A percentile compares a stretch with the other conserved stretches of the same genome.
phyloP scores from a whole-genome alignment of 2,888 invertebrate genomes.

The Pollenia labialis region DNA sequence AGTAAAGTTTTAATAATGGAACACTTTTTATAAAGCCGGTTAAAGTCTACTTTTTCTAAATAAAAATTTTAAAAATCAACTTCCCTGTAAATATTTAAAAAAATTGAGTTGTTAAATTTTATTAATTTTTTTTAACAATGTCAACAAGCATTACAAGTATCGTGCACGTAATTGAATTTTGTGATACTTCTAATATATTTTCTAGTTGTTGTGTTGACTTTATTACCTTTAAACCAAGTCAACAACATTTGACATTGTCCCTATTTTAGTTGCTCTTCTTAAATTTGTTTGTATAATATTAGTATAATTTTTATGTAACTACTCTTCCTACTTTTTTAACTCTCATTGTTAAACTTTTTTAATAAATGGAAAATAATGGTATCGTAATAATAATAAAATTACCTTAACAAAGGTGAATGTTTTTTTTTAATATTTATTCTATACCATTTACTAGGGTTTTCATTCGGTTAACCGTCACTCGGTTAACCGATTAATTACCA shows the following conservation, averaged over 20 bases:
- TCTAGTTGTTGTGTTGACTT: background rate
- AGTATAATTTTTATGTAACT: background rate
- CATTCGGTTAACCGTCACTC: too few species aligned
- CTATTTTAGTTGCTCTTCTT: background rate
- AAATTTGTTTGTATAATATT: background rate
- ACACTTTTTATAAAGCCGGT: too few species aligned
- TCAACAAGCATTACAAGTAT: background rate
- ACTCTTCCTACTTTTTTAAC: background rate
- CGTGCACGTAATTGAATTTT: conserved; percentile 38
- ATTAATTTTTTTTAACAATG: conserved; percentile 10
- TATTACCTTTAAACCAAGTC: conserved; percentile 13
- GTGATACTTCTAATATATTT: background rate
- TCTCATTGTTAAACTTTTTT: conserved; percentile 30
- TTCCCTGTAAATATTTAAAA: background rate
- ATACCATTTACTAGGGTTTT: too few species aligned
- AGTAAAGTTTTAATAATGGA: too few species aligned
- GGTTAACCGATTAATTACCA: too few species aligned
- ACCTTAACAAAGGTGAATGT: conserved; percentile 30
- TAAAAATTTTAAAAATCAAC: background rate
- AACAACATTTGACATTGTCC: conserved; percentile 55
- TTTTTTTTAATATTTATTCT: too few species aligned
- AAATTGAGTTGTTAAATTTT: conserved; percentile 18
- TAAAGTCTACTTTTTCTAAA: too few species aligned
- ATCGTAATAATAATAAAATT: conserved; percentile 32
- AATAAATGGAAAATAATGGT: conserved; percentile 27